Evolutionary conservation across 2,888 invertebrate genomes (phyloP).

Genomic region (Drosophila cyrtoloma): DNA sequence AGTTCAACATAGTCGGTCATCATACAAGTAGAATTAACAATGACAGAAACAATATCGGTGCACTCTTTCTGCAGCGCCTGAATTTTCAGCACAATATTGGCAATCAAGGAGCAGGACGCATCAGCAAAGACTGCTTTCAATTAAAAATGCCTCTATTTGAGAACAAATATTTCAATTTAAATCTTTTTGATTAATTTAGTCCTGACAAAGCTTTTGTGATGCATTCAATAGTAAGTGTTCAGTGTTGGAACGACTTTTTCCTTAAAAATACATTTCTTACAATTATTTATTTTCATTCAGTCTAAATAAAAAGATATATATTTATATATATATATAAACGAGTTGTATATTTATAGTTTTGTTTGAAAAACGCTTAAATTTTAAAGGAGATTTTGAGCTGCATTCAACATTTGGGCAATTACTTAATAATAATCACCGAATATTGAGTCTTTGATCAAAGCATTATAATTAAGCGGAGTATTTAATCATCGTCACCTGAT

Average conservation of each 20-base stretch:
- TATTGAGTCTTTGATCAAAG: background rate
- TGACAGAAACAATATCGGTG: slow-evolving; percentile 14
- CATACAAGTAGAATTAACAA: slow-evolving; percentile 43
- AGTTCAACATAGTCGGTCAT: slow-evolving; percentile 10
- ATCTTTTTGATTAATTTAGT: background rate
- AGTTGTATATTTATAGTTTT: background rate
- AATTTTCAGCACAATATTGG: slow-evolving; percentile 41
- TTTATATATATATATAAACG: too few species aligned
- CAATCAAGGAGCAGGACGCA: slow-evolving; percentile 20
- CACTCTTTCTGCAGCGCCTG: slow-evolving; percentile 41
- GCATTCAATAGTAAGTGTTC: background rate
- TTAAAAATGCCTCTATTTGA: slow-evolving; percentile 55
- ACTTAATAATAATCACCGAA: background rate
- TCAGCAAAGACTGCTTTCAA: slow-evolving; percentile 69
- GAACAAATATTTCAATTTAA: background rate
- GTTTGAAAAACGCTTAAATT: background rate
- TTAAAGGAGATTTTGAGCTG: background rate
- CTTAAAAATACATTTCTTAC: background rate
- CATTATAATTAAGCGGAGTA: background rate
- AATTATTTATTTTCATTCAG: background rate
- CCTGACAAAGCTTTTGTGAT: background rate
- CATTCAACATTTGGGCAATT: background rate
- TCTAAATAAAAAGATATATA: background rate
- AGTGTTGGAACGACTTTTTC: background rate
- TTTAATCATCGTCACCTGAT: background rate